Conservation (phyloP, 2,797 vertebrate genomes). For the Pangasius mekongensis region DNA sequence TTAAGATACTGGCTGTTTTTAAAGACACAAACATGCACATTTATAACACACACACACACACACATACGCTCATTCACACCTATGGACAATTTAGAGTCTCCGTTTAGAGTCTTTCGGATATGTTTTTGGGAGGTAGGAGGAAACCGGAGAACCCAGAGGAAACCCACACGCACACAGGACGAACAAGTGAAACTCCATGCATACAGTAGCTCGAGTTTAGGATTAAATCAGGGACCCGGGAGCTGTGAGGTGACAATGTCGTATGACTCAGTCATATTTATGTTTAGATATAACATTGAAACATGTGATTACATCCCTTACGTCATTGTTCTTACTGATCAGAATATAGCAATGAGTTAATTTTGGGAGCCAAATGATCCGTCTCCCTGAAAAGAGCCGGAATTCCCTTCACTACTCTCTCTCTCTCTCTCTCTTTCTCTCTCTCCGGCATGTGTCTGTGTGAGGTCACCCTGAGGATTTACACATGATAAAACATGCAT, state of each 20-base stretch:
- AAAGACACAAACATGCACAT: not conserved
- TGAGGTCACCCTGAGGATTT: slow-evolving; percentile 37
- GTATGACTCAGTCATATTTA: not conserved
- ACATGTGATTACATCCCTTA: not conserved
- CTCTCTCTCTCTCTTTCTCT: not conserved
- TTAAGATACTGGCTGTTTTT: not conserved
- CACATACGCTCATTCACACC: not conserved
- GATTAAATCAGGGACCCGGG: not conserved
- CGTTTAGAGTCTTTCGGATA: not conserved
- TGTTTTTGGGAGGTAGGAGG: not conserved
- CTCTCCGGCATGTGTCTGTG: not conserved
- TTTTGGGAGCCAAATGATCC: not conserved
- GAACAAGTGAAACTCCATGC: not conserved
- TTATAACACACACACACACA: not conserved
- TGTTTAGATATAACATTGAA: not conserved
- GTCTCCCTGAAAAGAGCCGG: not conserved
- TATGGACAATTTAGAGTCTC: not conserved
- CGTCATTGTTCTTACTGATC: not conserved
- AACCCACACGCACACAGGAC: not conserved
- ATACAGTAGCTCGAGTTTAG: not conserved
- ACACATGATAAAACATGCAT: slow-evolving; percentile 52
- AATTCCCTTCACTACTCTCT: not conserved
- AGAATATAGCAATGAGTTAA: not conserved
- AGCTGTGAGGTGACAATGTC: not conserved
- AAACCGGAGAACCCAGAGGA: not conserved